Conservation (phyloP, 2,888 invertebrate species). For the Microplitis deprimator region DNA sequence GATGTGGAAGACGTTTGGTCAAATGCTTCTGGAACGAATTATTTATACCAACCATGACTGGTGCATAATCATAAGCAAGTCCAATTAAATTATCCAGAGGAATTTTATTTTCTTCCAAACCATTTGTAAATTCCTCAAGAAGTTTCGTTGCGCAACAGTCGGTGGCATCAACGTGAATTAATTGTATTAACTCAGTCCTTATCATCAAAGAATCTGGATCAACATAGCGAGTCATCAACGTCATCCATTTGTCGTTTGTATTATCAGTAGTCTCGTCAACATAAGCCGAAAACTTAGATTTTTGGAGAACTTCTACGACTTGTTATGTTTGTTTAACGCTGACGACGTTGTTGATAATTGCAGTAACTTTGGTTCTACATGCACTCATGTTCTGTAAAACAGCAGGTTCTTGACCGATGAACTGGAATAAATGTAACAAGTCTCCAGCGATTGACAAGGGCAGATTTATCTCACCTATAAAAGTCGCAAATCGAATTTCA, state of each 20-base stretch:
- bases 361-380: slow-evolving; percentile 37
- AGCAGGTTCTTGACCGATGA: neutral
- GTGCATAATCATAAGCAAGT: slow-evolving; percentile 44
- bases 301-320: slow-evolving; percentile 20
- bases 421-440: neutral
- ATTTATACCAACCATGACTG: slow-evolving; percentile 45
- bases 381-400: slow-evolving; percentile 25
- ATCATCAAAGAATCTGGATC: slow-evolving; percentile 33
- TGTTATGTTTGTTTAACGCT: slow-evolving; percentile 23
- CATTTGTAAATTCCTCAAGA: slow-evolving; percentile 39
- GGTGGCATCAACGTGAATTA: slow-evolving; percentile 44
- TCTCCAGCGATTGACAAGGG: neutral
- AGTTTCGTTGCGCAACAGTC: slow-evolving; percentile 41
- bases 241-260: slow-evolving; percentile 39
- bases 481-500: slow-evolving; percentile 35
- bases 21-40: slow-evolving; percentile 44
- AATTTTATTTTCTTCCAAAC: slow-evolving; percentile 40
- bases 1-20: slow-evolving; percentile 21
- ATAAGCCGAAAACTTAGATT: slow-evolving; percentile 38
- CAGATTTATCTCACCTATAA: neutral
- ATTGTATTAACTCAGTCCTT: slow-evolving; percentile 32
- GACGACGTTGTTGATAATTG: slow-evolving; percentile 37
- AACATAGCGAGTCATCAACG: slow-evolving; percentile 40
- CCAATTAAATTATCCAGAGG: slow-evolving; percentile 41
- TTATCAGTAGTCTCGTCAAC: slow-evolving; percentile 44